These are phyloP conservation scores for Zygaena filipendulae DNA, from an alignment of 2,888 invertebrate species.

Conservation along the genomic window DNA sequence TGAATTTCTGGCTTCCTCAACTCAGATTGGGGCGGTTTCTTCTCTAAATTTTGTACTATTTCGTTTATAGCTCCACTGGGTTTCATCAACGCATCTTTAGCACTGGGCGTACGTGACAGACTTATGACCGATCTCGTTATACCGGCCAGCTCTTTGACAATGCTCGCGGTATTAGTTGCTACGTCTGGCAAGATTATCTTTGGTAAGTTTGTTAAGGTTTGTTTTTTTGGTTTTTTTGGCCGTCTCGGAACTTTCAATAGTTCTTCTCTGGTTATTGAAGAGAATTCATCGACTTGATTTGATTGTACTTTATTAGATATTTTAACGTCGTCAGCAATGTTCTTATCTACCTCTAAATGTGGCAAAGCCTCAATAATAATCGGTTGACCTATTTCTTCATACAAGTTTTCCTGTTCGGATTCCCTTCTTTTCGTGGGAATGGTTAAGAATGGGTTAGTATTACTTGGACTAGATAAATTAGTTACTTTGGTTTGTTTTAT, in stretches of 20 bases:
- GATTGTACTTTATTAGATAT: conserved; percentile 31
- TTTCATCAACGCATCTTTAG: conserved; percentile 31
- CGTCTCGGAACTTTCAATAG: conserved; percentile 49
- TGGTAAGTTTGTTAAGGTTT: conserved; percentile 14
- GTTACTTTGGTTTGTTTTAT: conserved; percentile 16
- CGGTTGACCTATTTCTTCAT: conserved; percentile 54
- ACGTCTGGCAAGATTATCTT: background rate
- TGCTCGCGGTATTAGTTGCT: conserved; percentile 10
- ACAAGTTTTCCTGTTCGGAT: conserved; percentile 45
- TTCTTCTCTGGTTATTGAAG: conserved; percentile 39
- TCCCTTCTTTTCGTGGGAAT: conserved; percentile 21
- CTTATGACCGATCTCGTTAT: conserved; percentile 49
- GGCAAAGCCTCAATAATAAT: conserved; percentile 8
- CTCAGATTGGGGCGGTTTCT: conserved; percentile 21
- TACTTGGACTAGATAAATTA: conserved; percentile 13
- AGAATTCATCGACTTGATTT: conserved; percentile 29
- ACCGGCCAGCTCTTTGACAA: conserved; percentile 29
- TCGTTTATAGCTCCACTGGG: conserved; percentile 25
- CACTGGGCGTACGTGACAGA: conserved; percentile 47
- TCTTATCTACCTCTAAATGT: conserved; percentile 26
- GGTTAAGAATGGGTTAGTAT: conserved; percentile 24
- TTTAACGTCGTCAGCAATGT: conserved; percentile 55
- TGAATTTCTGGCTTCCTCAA: conserved; percentile 20
- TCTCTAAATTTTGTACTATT: conserved; percentile 35
- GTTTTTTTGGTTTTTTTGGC: conserved; percentile 42